Conservation (phyloP, 2,797 vertebrate genomes). For the Leptodactylus fallax region DNA sequence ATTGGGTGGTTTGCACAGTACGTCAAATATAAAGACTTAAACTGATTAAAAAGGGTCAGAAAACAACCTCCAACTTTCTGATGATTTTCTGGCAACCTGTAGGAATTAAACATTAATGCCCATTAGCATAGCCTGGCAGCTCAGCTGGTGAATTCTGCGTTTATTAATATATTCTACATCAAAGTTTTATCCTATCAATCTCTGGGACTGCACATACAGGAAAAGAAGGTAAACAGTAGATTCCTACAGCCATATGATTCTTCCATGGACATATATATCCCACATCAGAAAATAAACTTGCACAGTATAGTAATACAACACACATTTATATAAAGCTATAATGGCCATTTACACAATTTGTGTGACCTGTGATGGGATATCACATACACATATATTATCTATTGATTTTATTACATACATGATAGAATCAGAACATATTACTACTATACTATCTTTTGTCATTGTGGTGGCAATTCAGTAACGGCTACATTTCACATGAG, state of each 20-base stretch:
- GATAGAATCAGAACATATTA: too few species aligned
- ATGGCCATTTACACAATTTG: background rate
- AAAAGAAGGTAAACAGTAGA: background rate
- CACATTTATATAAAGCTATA: background rate
- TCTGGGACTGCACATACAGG: background rate
- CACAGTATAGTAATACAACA: too few species aligned
- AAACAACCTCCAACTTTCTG: conserved; percentile 92
- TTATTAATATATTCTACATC: background rate
- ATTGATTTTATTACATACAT: too few species aligned
- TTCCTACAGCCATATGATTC: background rate
- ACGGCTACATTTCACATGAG: background rate
- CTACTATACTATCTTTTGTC: too few species aligned
- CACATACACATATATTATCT: too few species aligned
- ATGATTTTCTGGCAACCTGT: conserved; percentile 89
- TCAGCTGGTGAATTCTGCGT: background rate
- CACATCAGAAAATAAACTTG: background rate
- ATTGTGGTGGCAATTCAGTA: background rate
- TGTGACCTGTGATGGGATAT: background rate
- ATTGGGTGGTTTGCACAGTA: conserved; percentile 96
- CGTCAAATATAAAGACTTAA: conserved; percentile 88
- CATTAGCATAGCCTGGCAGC: conserved; percentile 1
- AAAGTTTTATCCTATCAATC: background rate
- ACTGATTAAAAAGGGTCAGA: conserved; percentile 89
- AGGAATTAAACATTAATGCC: conserved; percentile 16
- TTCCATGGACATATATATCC: too few species aligned